Evolutionary conservation across 2,797 vertebrate genomes (phyloP).

Genomic region (Manis crassicaudata): DNA sequence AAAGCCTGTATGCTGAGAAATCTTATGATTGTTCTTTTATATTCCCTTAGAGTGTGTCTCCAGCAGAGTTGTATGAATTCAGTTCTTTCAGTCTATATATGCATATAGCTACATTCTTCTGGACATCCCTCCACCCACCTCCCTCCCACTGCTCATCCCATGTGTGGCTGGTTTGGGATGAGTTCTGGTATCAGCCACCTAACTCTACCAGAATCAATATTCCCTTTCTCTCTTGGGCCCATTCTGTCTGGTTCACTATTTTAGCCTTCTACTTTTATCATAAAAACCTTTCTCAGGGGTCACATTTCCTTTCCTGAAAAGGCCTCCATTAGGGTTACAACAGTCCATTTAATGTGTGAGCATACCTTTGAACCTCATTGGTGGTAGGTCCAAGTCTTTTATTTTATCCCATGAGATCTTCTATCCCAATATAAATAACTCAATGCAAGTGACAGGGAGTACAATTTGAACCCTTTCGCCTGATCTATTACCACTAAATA

Average conservation of each 20-base stretch:
- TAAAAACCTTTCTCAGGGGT: neutral
- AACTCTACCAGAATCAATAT: neutral
- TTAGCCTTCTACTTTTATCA: neutral
- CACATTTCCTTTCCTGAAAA: conserved; percentile 45
- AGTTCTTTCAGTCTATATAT: neutral
- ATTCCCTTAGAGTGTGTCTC: neutral
- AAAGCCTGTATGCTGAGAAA: neutral
- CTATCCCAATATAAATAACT: neutral
- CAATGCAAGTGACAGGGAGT: neutral
- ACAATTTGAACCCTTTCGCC: neutral
- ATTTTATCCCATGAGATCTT: conserved; percentile 21
- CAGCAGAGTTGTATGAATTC: neutral
- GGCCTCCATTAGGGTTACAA: neutral
- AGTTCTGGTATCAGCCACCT: neutral
- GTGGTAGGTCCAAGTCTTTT: neutral
- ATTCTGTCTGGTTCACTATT: neutral
- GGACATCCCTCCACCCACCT: neutral
- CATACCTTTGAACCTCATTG: neutral
- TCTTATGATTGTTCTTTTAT: neutral
- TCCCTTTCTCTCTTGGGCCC: neutral
- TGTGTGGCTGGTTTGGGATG: neutral
- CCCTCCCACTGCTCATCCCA: too few relatives aligned
- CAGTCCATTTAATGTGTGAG: neutral
- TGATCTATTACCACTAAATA: neutral
- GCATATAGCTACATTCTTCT: neutral